These are phyloP conservation scores for Tethea ocularis DNA, from an alignment of 2,888 invertebrate species.

Conservation along the genomic window DNA sequence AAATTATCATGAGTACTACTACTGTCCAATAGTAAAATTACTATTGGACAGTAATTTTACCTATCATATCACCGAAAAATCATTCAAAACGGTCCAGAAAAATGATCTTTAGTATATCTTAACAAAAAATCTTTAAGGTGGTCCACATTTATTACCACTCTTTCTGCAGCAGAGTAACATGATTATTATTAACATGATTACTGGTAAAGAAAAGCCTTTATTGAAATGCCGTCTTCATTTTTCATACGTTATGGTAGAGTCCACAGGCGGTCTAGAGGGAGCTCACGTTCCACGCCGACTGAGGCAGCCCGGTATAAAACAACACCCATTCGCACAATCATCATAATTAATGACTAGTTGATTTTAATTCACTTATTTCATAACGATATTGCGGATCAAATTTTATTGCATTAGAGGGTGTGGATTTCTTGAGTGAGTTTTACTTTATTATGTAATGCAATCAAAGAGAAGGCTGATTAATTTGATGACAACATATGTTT, in stretches of 20 bases:
- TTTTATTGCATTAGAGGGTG: neutral
- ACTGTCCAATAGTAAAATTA: too few species aligned
- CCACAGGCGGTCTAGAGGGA: slow-evolving; percentile 33
- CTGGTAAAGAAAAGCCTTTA: neutral
- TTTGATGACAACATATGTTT: neutral
- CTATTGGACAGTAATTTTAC: too few species aligned
- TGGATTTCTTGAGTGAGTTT: neutral
- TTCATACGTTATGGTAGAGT: slow-evolving; percentile 22
- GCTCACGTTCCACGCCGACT: slow-evolving; percentile 24
- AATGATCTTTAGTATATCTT: neutral
- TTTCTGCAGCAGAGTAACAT: neutral
- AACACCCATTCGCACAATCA: slow-evolving; percentile 38
- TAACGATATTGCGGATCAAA: slow-evolving; percentile 10
- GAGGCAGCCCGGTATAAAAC: slow-evolving; percentile 37
- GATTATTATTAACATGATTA: too few species aligned
- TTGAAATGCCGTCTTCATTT: neutral
- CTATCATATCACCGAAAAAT: too few species aligned
- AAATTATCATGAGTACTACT: too few species aligned
- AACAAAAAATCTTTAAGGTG: too few species aligned
- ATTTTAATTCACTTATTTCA: slow-evolving; percentile 34
- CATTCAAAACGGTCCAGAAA: too few species aligned
- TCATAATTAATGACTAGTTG: slow-evolving; percentile 44
- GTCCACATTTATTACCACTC: neutral
- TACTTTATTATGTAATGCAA: neutral
- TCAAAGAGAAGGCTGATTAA: neutral